A percentile compares a stretch with the other conserved stretches of the same genome.
phyloP scores from a whole-genome alignment of 2,797 vertebrate species.

The Diceros bicornis region DNA sequence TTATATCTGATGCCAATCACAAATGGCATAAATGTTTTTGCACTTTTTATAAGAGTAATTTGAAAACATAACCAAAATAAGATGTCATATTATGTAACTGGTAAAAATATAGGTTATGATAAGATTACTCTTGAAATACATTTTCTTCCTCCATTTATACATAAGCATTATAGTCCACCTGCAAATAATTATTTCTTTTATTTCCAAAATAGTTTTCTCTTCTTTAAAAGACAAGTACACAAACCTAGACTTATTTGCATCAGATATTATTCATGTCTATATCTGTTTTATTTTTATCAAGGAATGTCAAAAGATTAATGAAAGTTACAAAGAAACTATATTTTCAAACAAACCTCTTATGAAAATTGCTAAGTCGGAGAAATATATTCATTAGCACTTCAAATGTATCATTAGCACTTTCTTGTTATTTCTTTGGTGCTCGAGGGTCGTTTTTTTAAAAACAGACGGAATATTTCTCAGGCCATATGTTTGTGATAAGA shows the following conservation, averaged over 20 bases:
- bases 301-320: slow-evolving; percentile 8
- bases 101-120: not conserved
- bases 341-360: not conserved
- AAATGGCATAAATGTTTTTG: not conserved
- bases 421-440: not conserved
- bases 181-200: slow-evolving; percentile 15
- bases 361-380: slow-evolving; percentile 50
- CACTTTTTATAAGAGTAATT: not conserved
- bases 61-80: slow-evolving; percentile 48
- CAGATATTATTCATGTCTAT: not conserved
- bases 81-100: not conserved
- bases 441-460: not conserved
- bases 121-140: not conserved
- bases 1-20: not conserved
- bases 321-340: slow-evolving; percentile 5
- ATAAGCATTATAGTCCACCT: not conserved
- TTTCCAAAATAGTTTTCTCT: not conserved
- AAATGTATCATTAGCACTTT: slow-evolving; percentile 54
- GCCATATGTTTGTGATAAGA: slow-evolving; percentile 44
- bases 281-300: not conserved
- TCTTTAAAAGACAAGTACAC: not conserved
- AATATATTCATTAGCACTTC: not conserved
- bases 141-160: not conserved
- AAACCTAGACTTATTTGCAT: not conserved
- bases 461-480: slow-evolving; percentile 52